Evolutionary conservation across 2,113 vertebrate genomes (phyloP).

Genomic region (Siphamia tubifer): DNA sequence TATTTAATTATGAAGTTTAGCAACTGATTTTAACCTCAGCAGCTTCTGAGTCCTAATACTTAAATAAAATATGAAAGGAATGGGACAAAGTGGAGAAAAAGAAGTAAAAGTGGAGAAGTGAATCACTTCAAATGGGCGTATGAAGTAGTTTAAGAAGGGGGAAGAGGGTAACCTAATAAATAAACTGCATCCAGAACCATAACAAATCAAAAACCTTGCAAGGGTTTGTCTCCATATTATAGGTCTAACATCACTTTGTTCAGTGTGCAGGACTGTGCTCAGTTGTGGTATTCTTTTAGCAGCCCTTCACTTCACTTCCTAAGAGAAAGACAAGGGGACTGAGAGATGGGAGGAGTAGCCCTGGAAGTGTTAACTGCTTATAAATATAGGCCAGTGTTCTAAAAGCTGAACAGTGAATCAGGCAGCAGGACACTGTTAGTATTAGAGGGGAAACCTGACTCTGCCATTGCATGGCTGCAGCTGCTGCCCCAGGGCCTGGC

Average conservation of each 20-base stretch:
- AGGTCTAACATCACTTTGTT: too few species aligned
- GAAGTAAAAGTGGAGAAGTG: too few species aligned
- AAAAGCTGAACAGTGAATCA: constrained; percentile 93
- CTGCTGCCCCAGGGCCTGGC: constrained; percentile 86
- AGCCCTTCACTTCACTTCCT: constrained; percentile 40
- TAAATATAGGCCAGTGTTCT: constrained; percentile 92
- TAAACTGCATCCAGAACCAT: too few species aligned
- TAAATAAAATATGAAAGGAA: too few species aligned
- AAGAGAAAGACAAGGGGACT: constrained; percentile 45
- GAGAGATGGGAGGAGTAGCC: constrained; percentile 39
- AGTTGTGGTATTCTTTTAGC: background rate
- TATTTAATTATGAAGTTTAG: constrained; percentile 5
- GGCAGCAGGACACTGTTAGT: constrained; percentile 73
- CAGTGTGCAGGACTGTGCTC: too few species aligned
- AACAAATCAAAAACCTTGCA: too few species aligned
- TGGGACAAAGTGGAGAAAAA: too few species aligned
- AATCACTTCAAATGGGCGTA: too few species aligned
- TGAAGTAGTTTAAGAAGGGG: too few species aligned
- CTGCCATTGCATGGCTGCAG: constrained; percentile 83
- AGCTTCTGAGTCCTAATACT: background rate
- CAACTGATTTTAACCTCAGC: background rate
- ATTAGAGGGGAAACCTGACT: constrained; percentile 86
- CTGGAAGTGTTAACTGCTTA: constrained; percentile 83
- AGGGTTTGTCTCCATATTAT: too few species aligned
- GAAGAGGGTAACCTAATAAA: too few species aligned